A percentile compares a stretch with the other conserved stretches of the same genome.
These are phyloP conservation scores for Reinhardtius hippoglossoides DNA, from an alignment of 2,113 vertebrate species.

Conservation along the genomic window DNA sequence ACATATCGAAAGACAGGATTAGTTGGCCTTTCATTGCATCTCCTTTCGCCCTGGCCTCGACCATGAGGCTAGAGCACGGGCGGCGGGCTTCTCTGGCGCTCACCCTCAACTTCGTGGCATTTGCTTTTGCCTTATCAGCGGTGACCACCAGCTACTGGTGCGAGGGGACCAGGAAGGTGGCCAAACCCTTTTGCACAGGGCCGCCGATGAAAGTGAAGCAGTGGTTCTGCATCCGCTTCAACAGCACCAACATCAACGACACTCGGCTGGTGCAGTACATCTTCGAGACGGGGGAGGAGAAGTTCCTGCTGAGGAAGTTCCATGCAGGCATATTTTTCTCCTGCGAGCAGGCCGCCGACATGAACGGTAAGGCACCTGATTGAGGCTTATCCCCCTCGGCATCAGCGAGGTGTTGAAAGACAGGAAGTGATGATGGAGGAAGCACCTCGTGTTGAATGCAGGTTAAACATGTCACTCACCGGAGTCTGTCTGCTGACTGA, in stretches of 20 bases:
- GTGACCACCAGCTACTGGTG: constrained; percentile 94
- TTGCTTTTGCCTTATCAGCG: constrained; percentile 87
- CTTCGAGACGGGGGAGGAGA: constrained; percentile 91
- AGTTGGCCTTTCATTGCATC: constrained; percentile 64
- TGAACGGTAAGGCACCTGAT: constrained; percentile 81
- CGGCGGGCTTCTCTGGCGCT: constrained; percentile 85
- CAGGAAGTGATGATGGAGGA: constrained; percentile 32
- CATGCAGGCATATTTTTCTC: constrained; percentile 92
- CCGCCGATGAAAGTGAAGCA: constrained; percentile 73
- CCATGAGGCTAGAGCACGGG: constrained; percentile 79
- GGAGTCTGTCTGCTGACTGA: too few species aligned
- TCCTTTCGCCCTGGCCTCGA: constrained; percentile 60
- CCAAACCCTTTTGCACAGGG: constrained; percentile 88
- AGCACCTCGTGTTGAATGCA: too few species aligned
- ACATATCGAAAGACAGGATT: constrained; percentile 74
- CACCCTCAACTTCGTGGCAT: constrained; percentile 85
- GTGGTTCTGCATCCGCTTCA: constrained; percentile 86
- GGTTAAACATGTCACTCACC: neutral
- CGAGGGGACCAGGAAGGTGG: constrained; percentile 87
- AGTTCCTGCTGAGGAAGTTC: constrained; percentile 85
- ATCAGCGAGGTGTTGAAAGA: neutral
- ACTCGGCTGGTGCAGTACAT: constrained; percentile 88
- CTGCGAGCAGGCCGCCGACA: constrained; percentile 85
- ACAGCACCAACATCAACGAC: constrained; percentile 79
- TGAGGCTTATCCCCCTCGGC: neutral